These are phyloP conservation scores for Mionectes macconnelli DNA, from an alignment of 2,113 vertebrate species.

Conservation along the genomic window DNA sequence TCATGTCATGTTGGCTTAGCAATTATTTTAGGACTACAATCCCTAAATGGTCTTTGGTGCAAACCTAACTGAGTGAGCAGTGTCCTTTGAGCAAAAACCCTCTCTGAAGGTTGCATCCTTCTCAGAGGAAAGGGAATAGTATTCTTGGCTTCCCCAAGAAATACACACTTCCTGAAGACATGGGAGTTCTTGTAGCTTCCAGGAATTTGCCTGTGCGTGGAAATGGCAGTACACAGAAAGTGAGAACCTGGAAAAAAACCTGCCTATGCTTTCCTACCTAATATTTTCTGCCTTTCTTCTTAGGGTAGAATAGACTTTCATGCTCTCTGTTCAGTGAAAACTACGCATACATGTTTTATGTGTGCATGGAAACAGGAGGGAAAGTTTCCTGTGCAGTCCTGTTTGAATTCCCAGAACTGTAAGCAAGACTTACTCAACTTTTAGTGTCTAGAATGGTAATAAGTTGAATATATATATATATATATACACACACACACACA, in stretches of 20 bases:
- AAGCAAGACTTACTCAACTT: neutral
- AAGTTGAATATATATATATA: neutral
- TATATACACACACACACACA: neutral
- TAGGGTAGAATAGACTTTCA: neutral
- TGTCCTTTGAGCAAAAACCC: neutral
- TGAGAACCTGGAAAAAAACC: neutral
- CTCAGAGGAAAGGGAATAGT: neutral
- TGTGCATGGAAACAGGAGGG: neutral
- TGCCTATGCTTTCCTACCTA: neutral
- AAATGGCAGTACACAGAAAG: neutral
- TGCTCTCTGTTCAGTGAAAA: neutral
- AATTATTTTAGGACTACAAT: neutral
- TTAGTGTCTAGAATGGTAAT: neutral
- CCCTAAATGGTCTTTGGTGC: neutral
- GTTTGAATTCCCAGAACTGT: conserved; percentile 6
- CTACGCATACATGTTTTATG: neutral
- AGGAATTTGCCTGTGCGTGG: neutral
- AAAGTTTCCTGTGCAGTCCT: neutral
- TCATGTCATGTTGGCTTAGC: neutral
- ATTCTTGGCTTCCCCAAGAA: neutral
- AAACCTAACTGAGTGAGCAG: neutral
- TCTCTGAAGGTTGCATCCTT: neutral
- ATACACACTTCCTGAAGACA: neutral
- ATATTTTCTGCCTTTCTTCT: neutral
- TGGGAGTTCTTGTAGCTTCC: accelerated